phyloP scores from a whole-genome alignment of 2,888 invertebrate species.

The Ypsolopha sequella region DNA sequence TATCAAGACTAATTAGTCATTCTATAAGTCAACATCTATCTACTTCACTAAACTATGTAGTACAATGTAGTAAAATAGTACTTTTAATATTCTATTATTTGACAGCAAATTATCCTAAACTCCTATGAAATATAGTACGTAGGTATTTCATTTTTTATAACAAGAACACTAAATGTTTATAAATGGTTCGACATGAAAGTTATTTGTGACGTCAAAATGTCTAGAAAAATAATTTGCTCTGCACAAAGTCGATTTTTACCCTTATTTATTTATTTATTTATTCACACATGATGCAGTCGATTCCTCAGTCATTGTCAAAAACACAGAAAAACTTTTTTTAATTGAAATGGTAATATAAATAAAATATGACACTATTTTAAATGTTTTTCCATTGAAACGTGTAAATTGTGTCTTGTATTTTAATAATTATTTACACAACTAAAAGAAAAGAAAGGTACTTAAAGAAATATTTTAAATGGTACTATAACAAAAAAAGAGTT shows the following conservation, averaged over 20 bases:
- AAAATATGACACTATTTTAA: neutral
- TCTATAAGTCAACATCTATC: conserved; percentile 53
- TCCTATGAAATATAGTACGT: neutral
- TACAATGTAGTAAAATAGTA: neutral
- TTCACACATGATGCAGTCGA: conserved; percentile 50
- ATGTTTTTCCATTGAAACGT: too few species aligned
- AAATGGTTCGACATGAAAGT: conserved; percentile 44
- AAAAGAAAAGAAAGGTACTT: too few species aligned
- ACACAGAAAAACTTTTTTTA: neutral
- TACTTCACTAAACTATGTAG: conserved; percentile 16
- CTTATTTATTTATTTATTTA: conserved; percentile 27
- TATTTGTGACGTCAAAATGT: conserved; percentile 59
- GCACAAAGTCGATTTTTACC: conserved; percentile 51
- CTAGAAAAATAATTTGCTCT: conserved; percentile 64
- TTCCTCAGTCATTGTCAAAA: conserved; percentile 47
- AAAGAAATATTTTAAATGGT: neutral
- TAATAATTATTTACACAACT: too few species aligned
- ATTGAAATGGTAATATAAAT: neutral
- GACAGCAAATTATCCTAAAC: neutral
- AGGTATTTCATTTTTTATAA: conserved; percentile 14
- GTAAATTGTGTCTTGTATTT: too few species aligned
- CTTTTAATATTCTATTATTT: neutral
- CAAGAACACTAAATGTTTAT: conserved; percentile 49
- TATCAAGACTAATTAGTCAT: conserved; percentile 23
- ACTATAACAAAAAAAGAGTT: neutral